Conservation (phyloP, 2,797 vertebrate species). For the Petrocephalus sullivani region DNA sequence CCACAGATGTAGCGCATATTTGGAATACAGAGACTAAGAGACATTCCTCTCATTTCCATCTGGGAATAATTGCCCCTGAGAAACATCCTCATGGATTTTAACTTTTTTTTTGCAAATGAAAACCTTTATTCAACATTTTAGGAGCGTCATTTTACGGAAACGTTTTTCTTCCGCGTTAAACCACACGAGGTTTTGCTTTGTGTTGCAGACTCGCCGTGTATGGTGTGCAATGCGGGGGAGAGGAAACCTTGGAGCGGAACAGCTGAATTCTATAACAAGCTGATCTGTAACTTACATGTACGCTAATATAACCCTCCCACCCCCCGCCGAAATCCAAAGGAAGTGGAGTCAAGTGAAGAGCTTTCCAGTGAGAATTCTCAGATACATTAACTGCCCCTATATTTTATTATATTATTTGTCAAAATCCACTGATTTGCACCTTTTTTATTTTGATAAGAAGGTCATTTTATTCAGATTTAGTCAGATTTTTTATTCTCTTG, state of each 20-base stretch:
- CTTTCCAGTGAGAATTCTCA: background rate
- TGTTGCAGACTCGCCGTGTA: background rate
- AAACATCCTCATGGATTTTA: background rate
- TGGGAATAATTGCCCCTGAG: slow-evolving; percentile 2
- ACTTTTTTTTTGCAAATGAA: background rate
- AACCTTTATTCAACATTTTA: background rate
- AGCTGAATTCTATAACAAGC: background rate
- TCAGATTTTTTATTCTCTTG: background rate
- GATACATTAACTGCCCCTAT: background rate
- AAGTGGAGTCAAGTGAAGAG: background rate
- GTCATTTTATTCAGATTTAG: too few species aligned
- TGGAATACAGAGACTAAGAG: background rate
- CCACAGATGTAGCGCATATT: background rate
- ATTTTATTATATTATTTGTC: background rate
- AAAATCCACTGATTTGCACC: background rate
- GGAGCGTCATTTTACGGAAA: background rate
- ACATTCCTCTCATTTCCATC: slow-evolving; percentile 31
- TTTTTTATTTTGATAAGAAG: background rate
- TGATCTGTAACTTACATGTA: background rate
- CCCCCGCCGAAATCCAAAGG: background rate
- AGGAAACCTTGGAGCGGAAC: background rate
- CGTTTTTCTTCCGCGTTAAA: background rate
- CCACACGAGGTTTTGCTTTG: background rate
- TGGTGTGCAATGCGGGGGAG: background rate
- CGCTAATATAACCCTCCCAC: background rate